Evolutionary conservation across 1,140 invertebrate species (phyloP), one percentile per base, ranked within the genome.

Genomic region (Neuroterus valhalla): DNA sequence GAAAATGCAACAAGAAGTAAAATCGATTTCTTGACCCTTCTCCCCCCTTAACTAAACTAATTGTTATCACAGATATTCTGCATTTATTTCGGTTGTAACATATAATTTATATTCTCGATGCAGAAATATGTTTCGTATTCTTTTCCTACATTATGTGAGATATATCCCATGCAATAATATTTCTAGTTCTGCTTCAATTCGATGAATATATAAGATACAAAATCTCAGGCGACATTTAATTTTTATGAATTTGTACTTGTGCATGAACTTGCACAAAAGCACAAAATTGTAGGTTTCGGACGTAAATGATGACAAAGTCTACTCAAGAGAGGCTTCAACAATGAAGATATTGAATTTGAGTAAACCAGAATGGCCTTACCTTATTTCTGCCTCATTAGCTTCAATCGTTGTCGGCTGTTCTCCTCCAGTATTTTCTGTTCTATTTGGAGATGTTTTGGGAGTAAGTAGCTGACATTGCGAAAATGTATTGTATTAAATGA

Each of bases 371-470:
- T 96, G 94, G 94, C 90, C 89, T 15, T 92, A 92, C 23, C 91
- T 97, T n/a, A 77, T 92, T 2, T 71, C 93, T 1, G 96, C 94
- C 2, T 92, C 93, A 72, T 69, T 95, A 1, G 92, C 92, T 11
- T 93, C 95, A 0, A 76, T 93, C 0, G 82, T 96, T 12, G 93
- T 93, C 79, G 96, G 96, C 3, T 91, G 91, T 67, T 91, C 93
- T 48, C 94, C 95, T 90, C 96, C 96, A 1, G 81, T 94, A 0
- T 95, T 96, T 85, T 94, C 95, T 1, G 89, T 96, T 68, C 89
- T 97, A 17, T 94, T 97, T 78, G 94, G 95, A 68, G 94, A 96
- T 86, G 93, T 97, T 81, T 90, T 97, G 74, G 92, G 93, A 74
- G 93, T 94, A 88, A 90, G 90, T 85, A 67, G 11, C 19, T 50